A percentile compares a stretch with the other conserved stretches of the same genome.
phyloP scores from a whole-genome alignment of 2,888 invertebrate genomes.

The Phrixothrix hirtus region DNA sequence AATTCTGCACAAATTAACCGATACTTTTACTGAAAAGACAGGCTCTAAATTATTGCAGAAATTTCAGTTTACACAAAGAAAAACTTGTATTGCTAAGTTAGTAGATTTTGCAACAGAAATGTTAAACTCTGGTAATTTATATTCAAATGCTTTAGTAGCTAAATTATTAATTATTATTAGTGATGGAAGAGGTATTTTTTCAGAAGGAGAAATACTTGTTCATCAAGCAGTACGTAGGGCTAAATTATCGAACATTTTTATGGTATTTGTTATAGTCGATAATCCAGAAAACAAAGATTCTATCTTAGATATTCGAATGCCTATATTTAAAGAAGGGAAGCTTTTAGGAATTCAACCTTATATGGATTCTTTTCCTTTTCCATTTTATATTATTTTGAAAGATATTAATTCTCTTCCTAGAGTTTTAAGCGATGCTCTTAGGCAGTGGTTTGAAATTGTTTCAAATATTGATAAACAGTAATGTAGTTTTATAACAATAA shows the following conservation, averaged over 20 bases:
- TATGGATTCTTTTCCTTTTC: conserved; percentile 96
- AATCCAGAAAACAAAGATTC: conserved; percentile 92
- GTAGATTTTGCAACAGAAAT: conserved; percentile 77
- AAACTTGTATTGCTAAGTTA: conserved; percentile 83
- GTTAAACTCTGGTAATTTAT: conserved; percentile 54
- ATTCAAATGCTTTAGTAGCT: conserved; percentile 66
- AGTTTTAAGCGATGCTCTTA: conserved; percentile 91
- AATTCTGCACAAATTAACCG: conserved; percentile 84
- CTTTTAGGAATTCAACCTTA: conserved; percentile 74
- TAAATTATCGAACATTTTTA: conserved; percentile 81
- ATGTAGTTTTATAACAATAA: not conserved
- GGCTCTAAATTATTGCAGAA: conserved; percentile 81
- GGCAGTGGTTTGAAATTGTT: conserved; percentile 99
- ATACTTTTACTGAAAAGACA: conserved; percentile 84
- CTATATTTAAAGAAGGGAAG: conserved; percentile 67
- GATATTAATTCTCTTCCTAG: conserved; percentile 86
- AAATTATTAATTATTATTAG: conserved; percentile 91
- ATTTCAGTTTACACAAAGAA: conserved; percentile 86
- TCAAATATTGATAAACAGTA: conserved; percentile 58
- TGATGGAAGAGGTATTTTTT: conserved; percentile 92
- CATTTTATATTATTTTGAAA: conserved; percentile 92
- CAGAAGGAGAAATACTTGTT: conserved; percentile 81
- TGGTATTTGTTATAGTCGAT: conserved; percentile 95
- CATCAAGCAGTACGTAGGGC: conserved; percentile 79
- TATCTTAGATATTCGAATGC: conserved; percentile 84